Percentiles rank a stretch among this genome's conserved stretches.
Conservation (phyloP, 2,888 invertebrate genomes). For the Copidosoma aretas region DNA sequence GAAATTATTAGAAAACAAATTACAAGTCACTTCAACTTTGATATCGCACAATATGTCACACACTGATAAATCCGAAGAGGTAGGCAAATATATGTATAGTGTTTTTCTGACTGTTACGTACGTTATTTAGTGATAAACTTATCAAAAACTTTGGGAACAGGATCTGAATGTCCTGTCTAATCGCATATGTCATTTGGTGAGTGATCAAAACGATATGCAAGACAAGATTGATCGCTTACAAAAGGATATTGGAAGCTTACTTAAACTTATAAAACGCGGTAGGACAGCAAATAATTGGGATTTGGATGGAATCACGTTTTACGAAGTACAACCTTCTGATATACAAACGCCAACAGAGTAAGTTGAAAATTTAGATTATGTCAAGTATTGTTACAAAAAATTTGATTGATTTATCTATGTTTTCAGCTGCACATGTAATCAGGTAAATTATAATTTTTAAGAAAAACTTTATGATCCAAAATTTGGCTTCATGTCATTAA, state of each 20-base stretch:
- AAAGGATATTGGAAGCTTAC: slow-evolving; percentile 65
- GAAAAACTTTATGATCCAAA: not conserved
- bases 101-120: no score
- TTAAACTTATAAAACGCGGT: slow-evolving; percentile 66
- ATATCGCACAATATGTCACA: slow-evolving; percentile 53
- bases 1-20: slow-evolving; percentile 65
- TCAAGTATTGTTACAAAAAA: slow-evolving; percentile 4
- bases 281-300: slow-evolving; percentile 65
- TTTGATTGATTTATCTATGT: slow-evolving; percentile 26
- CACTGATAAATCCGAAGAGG: slow-evolving; percentile 52
- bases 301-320: slow-evolving; percentile 66
- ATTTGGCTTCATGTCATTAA: not conserved
- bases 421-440: slow-evolving; percentile 53
- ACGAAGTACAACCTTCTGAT: slow-evolving; percentile 60
- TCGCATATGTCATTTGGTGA: slow-evolving; percentile 50
- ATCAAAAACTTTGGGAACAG: slow-evolving; percentile 40
- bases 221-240: slow-evolving; percentile 64
- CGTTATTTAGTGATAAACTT: not conserved
- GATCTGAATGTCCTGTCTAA: slow-evolving; percentile 50
- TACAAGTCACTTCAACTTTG: slow-evolving; percentile 62
- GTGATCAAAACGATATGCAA: slow-evolving; percentile 58
- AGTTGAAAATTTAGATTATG: slow-evolving; percentile 37
- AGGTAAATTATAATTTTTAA: slow-evolving; percentile 52
- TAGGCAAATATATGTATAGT: slow-evolving; percentile 29
- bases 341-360: slow-evolving; percentile 53